Conservation (phyloP, 2,113 vertebrate species). For the Gobio gobio region DNA sequence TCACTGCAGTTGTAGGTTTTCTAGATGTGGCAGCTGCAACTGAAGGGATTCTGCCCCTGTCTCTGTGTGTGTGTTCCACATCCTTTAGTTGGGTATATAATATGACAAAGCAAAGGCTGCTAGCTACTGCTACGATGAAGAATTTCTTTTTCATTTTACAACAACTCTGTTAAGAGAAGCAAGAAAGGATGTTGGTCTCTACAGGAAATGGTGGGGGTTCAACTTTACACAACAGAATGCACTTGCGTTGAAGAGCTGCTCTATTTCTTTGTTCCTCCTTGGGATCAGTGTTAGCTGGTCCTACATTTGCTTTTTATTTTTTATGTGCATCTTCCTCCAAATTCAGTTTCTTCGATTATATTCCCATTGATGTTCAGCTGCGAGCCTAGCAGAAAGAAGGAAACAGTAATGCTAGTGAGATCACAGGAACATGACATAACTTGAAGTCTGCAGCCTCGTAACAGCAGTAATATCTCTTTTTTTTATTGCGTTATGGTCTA, state of each 20-base stretch:
- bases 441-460: no score
- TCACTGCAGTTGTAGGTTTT: neutral
- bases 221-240: neutral
- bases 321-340: neutral
- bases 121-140: conserved; percentile 46
- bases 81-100: conserved; percentile 59
- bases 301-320: neutral
- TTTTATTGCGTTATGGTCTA: neutral
- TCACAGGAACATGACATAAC: neutral
- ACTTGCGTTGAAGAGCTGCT: neutral
- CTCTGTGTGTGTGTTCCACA: neutral
- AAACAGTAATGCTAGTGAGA: neutral
- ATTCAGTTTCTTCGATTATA: neutral
- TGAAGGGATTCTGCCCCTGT: accelerated
- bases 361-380: neutral
- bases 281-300: neutral
- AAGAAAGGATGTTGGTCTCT: neutral
- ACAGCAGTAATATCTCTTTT: no score
- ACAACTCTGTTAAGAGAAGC: neutral
- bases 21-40: neutral
- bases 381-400: neutral
- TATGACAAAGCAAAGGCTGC: conserved; percentile 58
- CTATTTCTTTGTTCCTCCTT: neutral
- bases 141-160: conserved; percentile 54
- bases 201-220: neutral